These are phyloP conservation scores for Philaenus spumarius DNA, from an alignment of 1,140 invertebrate species.

Conservation along the genomic window DNA sequence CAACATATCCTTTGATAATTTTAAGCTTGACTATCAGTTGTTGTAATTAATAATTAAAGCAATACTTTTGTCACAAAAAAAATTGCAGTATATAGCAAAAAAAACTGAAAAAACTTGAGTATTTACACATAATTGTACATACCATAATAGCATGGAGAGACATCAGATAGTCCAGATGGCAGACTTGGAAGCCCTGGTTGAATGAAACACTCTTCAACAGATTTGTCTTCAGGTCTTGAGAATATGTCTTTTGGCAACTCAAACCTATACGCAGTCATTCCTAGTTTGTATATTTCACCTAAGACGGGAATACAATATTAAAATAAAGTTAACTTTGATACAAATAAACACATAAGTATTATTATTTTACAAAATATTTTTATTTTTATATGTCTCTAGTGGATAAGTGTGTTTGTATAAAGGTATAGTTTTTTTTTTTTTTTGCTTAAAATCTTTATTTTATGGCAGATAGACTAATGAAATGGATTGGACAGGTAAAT, in stretches of 20 bases:
- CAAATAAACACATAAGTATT: not conserved
- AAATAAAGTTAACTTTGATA: not conserved
- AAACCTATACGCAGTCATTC: conserved; percentile 45
- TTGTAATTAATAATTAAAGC: no score
- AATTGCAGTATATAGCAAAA: no score
- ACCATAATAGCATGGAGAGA: conserved; percentile 54
- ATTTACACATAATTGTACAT: conserved; percentile 26
- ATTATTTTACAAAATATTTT: not conserved
- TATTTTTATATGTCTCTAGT: conserved; percentile 5
- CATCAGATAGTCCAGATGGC: conserved; percentile 52
- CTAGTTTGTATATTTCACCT: conserved; percentile 42
- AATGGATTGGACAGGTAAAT: no score
- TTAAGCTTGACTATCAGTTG: no score
- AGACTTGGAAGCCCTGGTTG: conserved; percentile 39
- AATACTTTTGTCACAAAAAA: no score
- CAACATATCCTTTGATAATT: no score
- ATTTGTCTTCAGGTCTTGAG: conserved; percentile 39
- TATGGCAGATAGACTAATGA: no score
- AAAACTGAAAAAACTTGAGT: no score
- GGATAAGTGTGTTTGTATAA: no score
- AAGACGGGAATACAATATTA: conserved; percentile 23
- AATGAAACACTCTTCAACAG: conserved; percentile 35
- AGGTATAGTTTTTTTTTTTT: no score
- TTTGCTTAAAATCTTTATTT: no score
- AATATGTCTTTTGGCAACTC: conserved; percentile 43